Percentiles rank a stretch among this genome's conserved stretches.
Conservation (phyloP, 2,113 vertebrate genomes). For the Columbina picui region DNA sequence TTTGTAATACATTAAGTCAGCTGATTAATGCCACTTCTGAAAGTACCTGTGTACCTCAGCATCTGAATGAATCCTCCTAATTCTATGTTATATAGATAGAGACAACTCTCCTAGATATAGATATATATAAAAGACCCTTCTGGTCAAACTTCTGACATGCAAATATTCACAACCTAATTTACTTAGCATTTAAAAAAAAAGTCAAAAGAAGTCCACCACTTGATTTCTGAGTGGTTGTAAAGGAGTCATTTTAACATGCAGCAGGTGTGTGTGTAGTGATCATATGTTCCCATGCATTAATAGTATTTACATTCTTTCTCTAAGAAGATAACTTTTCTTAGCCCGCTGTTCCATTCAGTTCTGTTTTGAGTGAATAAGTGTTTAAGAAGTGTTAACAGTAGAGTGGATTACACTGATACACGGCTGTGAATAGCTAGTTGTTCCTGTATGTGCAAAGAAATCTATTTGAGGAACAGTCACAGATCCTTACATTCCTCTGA, state of each 20-base stretch:
- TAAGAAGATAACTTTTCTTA: background rate
- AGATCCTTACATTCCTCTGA: background rate
- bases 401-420: background rate
- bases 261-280: background rate
- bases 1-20: background rate
- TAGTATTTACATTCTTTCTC: background rate
- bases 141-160: background rate
- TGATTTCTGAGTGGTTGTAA: background rate
- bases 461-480: background rate
- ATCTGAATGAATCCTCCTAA: background rate
- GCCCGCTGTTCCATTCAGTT: background rate
- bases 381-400: background rate
- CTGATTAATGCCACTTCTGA: background rate
- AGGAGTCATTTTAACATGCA: background rate
- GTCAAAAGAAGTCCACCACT: background rate
- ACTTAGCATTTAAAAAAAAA: background rate
- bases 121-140: background rate
- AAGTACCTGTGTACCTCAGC: background rate
- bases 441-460: background rate
- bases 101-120: background rate
- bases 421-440: background rate
- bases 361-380: background rate
- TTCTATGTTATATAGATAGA: background rate
- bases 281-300: background rate
- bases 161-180: too few species aligned